phyloP scores from a whole-genome alignment of 2,888 invertebrate genomes.

The Hirtodrosophila cameraria region DNA sequence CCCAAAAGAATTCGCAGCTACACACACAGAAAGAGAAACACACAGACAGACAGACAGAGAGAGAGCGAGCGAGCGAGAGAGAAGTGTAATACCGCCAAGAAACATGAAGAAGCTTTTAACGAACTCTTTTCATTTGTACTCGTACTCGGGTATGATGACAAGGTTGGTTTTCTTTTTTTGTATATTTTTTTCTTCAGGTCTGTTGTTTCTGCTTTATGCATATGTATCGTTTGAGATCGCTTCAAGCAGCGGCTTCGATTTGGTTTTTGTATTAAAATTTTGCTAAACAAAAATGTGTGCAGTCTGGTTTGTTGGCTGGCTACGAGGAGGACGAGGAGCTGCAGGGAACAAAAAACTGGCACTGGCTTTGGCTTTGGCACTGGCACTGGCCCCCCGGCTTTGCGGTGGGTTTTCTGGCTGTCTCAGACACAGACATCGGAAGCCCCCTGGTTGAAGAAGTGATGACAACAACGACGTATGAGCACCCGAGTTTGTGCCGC shows the following conservation, averaged over 20 bases:
- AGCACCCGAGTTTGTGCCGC: slow-evolving; percentile 76
- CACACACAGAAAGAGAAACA: slow-evolving; percentile 28
- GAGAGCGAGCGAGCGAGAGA: slow-evolving; percentile 15
- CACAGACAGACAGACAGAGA: slow-evolving; percentile 8
- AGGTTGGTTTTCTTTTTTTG: slow-evolving; percentile 54
- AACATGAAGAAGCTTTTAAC: slow-evolving; percentile 80
- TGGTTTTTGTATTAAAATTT: slow-evolving; percentile 75
- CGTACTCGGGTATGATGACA: slow-evolving; percentile 71
- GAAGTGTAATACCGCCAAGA: slow-evolving; percentile 37
- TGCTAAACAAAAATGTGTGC: slow-evolving; percentile 65
- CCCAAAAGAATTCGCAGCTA: slow-evolving; percentile 73
- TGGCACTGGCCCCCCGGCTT: slow-evolving; percentile 23
- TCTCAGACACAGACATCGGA: slow-evolving; percentile 34
- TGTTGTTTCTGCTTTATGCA: slow-evolving; percentile 62
- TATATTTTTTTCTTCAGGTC: slow-evolving; percentile 31
- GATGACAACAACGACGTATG: slow-evolving; percentile 77
- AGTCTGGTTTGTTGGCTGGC: background rate
- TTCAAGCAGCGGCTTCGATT: slow-evolving; percentile 62
- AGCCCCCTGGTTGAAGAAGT: slow-evolving; percentile 74
- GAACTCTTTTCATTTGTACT: slow-evolving; percentile 79
- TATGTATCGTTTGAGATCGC: slow-evolving; percentile 73
- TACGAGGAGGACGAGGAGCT: slow-evolving; percentile 12
- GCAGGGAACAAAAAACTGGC: slow-evolving; percentile 31
- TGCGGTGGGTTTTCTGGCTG: slow-evolving; percentile 40
- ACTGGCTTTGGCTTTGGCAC: slow-evolving; percentile 1